A percentile compares a stretch with the other conserved stretches of the same genome.
These are phyloP conservation scores for Diadophis punctatus DNA, from an alignment of 2,113 vertebrate species.

Conservation along the genomic window DNA sequence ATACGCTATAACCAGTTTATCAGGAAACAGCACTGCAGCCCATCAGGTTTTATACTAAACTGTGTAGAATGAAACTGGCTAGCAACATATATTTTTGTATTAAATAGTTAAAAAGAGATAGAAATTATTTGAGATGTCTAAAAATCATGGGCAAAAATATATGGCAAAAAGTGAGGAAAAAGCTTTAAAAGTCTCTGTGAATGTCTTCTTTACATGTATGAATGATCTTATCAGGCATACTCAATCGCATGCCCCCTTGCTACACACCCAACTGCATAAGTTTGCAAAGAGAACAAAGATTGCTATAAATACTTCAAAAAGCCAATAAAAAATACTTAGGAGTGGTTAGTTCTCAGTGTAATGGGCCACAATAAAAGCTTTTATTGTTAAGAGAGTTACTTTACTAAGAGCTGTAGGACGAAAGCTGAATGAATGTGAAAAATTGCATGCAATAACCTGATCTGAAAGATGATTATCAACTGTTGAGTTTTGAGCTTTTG, in stretches of 20 bases:
- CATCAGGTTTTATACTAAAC: conserved; percentile 40
- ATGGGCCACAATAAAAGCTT: conserved; percentile 78
- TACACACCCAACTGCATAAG: conserved; percentile 60
- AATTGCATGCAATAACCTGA: conserved; percentile 77
- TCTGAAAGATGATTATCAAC: conserved; percentile 78
- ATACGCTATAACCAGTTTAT: conserved; percentile 54
- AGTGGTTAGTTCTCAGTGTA: conserved; percentile 73
- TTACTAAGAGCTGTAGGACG: conserved; percentile 74
- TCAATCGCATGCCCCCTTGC: conserved; percentile 3
- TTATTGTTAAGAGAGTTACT: conserved; percentile 79
- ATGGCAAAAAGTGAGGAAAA: conserved; percentile 25
- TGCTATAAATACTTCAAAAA: conserved; percentile 78
- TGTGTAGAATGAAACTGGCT: conserved; percentile 30
- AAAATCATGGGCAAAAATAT: conserved; percentile 26
- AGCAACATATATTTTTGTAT: conserved; percentile 12
- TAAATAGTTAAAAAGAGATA: conserved; percentile 33
- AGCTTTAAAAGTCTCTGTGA: conserved; percentile 47
- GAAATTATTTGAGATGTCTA: conserved; percentile 18
- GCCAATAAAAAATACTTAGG: conserved; percentile 71
- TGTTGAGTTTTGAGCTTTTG: conserved; percentile 72
- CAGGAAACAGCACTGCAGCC: conserved; percentile 33
- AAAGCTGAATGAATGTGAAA: conserved; percentile 78
- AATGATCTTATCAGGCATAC: background rate
- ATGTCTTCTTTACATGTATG: conserved; percentile 24
- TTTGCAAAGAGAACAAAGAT: conserved; percentile 74